Evolutionary conservation across 2,797 vertebrate species (phyloP).

Genomic region (Danio choprae): DNA sequence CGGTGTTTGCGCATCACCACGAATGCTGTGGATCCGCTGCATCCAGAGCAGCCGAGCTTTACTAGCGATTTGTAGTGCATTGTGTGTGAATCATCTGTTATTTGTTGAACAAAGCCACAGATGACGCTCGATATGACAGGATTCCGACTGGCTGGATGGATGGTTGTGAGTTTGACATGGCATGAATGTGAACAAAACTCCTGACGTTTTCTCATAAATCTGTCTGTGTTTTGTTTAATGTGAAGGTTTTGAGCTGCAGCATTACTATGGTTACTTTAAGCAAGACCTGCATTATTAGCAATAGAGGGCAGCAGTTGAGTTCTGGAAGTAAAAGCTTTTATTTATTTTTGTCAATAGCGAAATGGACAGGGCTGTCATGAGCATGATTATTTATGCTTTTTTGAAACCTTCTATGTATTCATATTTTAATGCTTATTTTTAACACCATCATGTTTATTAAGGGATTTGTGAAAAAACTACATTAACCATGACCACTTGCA

Average conservation of each 20-base stretch:
- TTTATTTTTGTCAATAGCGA: too few relatives aligned
- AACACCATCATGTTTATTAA: too few relatives aligned
- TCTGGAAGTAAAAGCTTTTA: too few relatives aligned
- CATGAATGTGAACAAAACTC: background rate
- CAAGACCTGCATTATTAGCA: background rate
- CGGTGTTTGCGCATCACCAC: slow-evolving; percentile 1
- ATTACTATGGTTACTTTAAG: background rate
- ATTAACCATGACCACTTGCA: too few relatives aligned
- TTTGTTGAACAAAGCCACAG: slow-evolving; percentile 27
- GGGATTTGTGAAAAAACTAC: too few relatives aligned
- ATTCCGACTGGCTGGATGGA: background rate
- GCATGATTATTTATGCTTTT: too few relatives aligned
- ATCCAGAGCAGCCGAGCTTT: slow-evolving; percentile 19
- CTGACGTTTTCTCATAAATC: background rate
- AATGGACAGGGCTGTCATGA: too few relatives aligned
- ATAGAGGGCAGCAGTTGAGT: too few relatives aligned
- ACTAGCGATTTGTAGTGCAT: background rate
- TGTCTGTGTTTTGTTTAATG: background rate
- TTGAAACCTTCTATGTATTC: too few relatives aligned
- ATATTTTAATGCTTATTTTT: too few relatives aligned
- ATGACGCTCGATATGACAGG: slow-evolving; percentile 26
- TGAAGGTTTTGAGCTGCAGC: background rate
- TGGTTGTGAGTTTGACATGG: background rate
- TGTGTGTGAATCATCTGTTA: slow-evolving; percentile 34
- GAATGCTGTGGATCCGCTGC: background rate